Evolutionary conservation across 2,113 vertebrate genomes (phyloP).

Genomic region (Lophura nycthemera): DNA sequence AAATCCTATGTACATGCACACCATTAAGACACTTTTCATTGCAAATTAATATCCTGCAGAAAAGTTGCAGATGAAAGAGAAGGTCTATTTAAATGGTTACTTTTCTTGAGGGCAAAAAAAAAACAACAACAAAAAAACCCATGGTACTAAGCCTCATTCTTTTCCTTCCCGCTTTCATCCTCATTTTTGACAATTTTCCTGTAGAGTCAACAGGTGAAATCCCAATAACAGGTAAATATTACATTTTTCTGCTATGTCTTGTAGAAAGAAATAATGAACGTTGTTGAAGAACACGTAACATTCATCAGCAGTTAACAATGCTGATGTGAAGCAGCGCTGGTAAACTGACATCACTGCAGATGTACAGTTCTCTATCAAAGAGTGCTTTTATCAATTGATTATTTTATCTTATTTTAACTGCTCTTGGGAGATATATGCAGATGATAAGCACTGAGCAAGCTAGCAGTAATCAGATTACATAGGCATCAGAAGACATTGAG

Average conservation of each 20-base stretch:
- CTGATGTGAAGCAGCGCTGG: neutral
- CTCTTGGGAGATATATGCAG: neutral
- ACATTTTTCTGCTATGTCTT: neutral
- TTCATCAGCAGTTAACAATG: neutral
- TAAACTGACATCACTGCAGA: neutral
- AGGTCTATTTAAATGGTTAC: neutral
- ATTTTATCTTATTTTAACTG: neutral
- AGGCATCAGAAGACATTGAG: neutral
- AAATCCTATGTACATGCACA: neutral
- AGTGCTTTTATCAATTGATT: neutral
- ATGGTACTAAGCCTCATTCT: neutral
- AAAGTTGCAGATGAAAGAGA: slow-evolving; percentile 2
- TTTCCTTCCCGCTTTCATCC: neutral
- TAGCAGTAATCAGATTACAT: neutral
- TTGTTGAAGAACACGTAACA: neutral
- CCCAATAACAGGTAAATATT: slow-evolving; percentile 64
- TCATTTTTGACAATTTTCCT: neutral
- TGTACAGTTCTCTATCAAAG: fast-evolving
- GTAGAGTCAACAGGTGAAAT: slow-evolving; percentile 61
- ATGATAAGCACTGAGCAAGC: neutral
- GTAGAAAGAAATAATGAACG: neutral
- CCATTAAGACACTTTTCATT: neutral
- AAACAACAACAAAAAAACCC: neutral
- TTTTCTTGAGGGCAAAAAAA: neutral
- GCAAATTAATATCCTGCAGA: neutral